Base-by-base conservation (phyloP, 1,140 invertebrate genomes). In the Macrobrachium rosenbergii region DNA sequence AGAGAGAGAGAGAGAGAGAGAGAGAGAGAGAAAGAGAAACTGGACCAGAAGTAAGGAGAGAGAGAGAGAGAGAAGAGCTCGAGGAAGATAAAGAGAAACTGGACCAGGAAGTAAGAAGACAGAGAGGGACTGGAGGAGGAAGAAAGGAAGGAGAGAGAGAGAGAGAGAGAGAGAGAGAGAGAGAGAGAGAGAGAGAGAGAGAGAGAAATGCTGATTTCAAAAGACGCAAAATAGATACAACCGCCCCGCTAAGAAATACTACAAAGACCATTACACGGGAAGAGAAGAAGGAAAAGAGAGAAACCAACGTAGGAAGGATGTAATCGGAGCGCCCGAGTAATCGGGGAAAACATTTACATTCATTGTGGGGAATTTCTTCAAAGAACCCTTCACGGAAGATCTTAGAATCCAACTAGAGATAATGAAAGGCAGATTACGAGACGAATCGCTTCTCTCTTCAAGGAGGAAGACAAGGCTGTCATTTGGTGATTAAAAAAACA, bases 41-140 rank as follows among this genome's bases (percentile, higher is more conserved):
- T 58, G 16, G 12, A 58, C 17, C 43, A 21, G 77, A 10, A 21
- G 45, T 58, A 58, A 60, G 58, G 21, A 0, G 59, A n/a, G 37
- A 80, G 58, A 23, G 77, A 80, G 58, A 80, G 58, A 63, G 58
- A 80, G 59, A 63, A 79, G 59, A 60, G 21, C n/a, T n/a, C n/a
- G 28, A 79, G 21, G 17, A 45, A 60, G 28, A 12, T 10, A 23
- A 28, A 60, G 52, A 58, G 52, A 6, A 8, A 5, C 45, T 58
- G 16, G 12, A 58, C 17, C 43, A 21, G 77, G 60, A 21, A 37
- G n/a, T 23, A 79, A n/a, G n/a, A 8, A 19, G 45, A 78, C 14
- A 78, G 76, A 78, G 76, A 78, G 76, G 59, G 76, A 59, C 43
- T n/a, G 52, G 60, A 23, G 59, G n/a, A 79, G 77, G 11, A 59